Evolutionary conservation across 2,797 vertebrate genomes (phyloP).

Genomic region (Paratrypauchen microcephalus): DNA sequence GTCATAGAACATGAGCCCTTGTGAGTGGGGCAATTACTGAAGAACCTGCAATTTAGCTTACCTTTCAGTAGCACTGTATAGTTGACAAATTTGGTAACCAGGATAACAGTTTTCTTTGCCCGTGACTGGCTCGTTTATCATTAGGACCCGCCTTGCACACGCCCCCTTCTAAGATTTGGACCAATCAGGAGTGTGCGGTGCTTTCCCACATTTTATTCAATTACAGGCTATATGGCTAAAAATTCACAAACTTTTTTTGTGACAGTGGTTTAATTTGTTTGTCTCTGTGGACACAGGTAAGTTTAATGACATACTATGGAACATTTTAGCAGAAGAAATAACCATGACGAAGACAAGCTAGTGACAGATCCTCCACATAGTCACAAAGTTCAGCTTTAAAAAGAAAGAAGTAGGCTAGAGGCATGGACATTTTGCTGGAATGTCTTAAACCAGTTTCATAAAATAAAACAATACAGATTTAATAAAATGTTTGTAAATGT

Average conservation of each 20-base stretch:
- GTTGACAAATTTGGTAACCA: slow-evolving; percentile 87
- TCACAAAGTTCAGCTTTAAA: not conserved
- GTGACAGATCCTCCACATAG: no score
- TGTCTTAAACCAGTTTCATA: not conserved
- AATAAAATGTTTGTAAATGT: not conserved
- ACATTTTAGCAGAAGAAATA: no score
- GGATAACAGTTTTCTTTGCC: slow-evolving; percentile 70
- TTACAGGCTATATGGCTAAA: no score
- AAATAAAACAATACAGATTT: not conserved
- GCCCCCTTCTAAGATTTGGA: slow-evolving; percentile 19
- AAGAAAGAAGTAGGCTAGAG: not conserved
- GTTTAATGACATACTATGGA: no score
- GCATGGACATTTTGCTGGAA: not conserved
- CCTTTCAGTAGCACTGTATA: slow-evolving; percentile 30
- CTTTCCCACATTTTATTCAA: slow-evolving; percentile 55
- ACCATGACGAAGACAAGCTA: no score
- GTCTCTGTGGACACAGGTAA: no score
- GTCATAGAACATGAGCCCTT: not conserved
- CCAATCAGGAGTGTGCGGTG: slow-evolving; percentile 72
- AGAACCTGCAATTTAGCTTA: slow-evolving; percentile 35
- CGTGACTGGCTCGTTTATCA: slow-evolving; percentile 81
- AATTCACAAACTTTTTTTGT: no score
- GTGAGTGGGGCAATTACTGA: slow-evolving; percentile 7
- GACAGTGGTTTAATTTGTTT: no score
- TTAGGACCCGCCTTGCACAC: slow-evolving; percentile 23